A percentile compares a stretch with the other conserved stretches of the same genome.
These are phyloP conservation scores for Ennomos quercinarius DNA, from an alignment of 2,888 invertebrate genomes.

Conservation along the genomic window DNA sequence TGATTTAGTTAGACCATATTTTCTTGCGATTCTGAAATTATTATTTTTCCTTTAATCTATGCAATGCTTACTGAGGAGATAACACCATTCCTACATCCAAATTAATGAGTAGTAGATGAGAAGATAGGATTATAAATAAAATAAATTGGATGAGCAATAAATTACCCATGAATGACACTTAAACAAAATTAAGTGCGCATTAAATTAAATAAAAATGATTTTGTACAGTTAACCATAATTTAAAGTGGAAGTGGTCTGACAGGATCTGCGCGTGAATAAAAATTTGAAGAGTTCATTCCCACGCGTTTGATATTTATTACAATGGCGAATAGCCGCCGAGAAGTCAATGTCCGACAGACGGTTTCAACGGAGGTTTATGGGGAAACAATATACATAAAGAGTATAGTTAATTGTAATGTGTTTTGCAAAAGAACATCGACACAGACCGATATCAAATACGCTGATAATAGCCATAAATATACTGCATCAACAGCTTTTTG, in stretches of 20 bases:
- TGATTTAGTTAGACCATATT: too few species aligned
- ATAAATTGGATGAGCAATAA: conserved; percentile 9
- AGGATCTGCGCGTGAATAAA: conserved; percentile 37
- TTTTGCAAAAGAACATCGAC: too few species aligned
- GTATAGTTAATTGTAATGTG: background rate
- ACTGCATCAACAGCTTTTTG: too few species aligned
- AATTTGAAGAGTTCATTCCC: conserved; percentile 42
- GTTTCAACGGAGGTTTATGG: conserved; percentile 17
- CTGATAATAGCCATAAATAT: too few species aligned
- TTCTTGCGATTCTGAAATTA: too few species aligned
- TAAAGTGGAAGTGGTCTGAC: conserved; percentile 31
- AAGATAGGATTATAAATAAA: background rate
- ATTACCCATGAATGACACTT: conserved; percentile 1
- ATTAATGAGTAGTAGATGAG: too few species aligned
- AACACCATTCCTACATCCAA: too few species aligned
- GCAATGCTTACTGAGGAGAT: too few species aligned
- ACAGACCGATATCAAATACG: too few species aligned
- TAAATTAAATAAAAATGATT: conserved; percentile 11
- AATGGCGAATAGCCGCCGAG: conserved; percentile 43
- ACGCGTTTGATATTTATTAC: conserved; percentile 42
- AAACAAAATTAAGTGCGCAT: conserved; percentile 6
- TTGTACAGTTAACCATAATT: conserved; percentile 17
- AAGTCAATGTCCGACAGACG: conserved; percentile 50
- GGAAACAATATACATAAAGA: conserved; percentile 26
- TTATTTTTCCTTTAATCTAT: too few species aligned